Percentiles rank a stretch among this genome's conserved stretches.
These are phyloP conservation scores for Tenthredo notha DNA, from an alignment of 2,888 invertebrate species.

Conservation along the genomic window DNA sequence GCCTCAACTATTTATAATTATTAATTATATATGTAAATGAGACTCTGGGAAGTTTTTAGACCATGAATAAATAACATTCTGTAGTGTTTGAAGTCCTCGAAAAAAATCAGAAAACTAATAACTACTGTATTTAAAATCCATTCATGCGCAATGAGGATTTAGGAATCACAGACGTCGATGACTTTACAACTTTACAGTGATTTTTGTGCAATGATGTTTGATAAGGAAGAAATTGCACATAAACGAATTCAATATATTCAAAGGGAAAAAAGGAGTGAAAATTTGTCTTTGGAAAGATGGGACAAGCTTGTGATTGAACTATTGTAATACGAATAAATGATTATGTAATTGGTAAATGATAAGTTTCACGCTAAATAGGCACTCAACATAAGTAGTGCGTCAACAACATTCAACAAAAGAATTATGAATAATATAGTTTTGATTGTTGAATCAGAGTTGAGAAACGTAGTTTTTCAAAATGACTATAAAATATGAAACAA, in stretches of 20 bases:
- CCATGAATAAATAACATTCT: background rate
- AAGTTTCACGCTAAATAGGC: background rate
- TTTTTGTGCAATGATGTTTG: conserved; percentile 21
- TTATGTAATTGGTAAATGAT: conserved; percentile 24
- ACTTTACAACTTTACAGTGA: conserved; percentile 14
- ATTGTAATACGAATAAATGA: background rate
- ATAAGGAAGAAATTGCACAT: background rate
- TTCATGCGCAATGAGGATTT: background rate
- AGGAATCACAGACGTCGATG: background rate
- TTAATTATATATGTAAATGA: background rate
- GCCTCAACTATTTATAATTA: conserved; percentile 6
- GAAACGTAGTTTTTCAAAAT: background rate
- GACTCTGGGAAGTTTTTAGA: background rate
- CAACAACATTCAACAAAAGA: background rate
- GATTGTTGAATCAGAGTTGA: conserved; percentile 28
- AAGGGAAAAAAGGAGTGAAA: background rate
- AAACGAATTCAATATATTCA: background rate
- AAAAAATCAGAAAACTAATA: background rate
- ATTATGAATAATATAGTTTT: conserved; percentile 41
- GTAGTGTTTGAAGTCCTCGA: background rate
- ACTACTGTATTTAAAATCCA: background rate
- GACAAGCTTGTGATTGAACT: background rate
- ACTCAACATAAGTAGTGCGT: conserved; percentile 19
- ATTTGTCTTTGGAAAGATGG: background rate
- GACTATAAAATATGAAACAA: conserved; percentile 35